Conservation (phyloP, 1,140 invertebrate species). For the Drosophila tristis region DNA sequence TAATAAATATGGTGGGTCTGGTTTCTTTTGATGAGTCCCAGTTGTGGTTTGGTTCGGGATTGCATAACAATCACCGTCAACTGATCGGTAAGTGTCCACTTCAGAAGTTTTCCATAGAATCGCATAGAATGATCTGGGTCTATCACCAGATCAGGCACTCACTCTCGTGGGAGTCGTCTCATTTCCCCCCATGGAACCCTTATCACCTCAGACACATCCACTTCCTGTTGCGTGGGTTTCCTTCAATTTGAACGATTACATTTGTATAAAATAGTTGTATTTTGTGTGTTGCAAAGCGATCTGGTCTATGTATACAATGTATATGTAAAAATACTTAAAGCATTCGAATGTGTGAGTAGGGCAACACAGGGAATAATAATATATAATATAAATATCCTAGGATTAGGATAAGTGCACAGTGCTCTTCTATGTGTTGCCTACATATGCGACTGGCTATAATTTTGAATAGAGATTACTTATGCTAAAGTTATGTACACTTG, state of each 20-base stretch:
- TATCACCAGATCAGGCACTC: slow-evolving; percentile 44
- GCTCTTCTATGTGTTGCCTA: slow-evolving; percentile 11
- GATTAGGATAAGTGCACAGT: slow-evolving; percentile 13
- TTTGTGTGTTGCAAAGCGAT: slow-evolving; percentile 33
- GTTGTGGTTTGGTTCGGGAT: slow-evolving; percentile 1
- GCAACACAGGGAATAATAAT: slow-evolving; percentile 18
- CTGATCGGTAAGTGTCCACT: slow-evolving; percentile 28
- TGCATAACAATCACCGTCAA: slow-evolving; percentile 20
- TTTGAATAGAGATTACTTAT: slow-evolving; percentile 21
- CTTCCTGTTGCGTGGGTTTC: slow-evolving; percentile 30
- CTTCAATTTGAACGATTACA: background rate
- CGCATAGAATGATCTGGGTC: background rate
- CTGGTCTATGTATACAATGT: slow-evolving; percentile 9
- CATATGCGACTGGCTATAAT: slow-evolving; percentile 2
- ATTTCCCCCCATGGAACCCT: slow-evolving; percentile 52
- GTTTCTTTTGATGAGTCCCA: slow-evolving; percentile 9
- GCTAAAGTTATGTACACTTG: slow-evolving; percentile 62
- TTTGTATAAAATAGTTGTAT: slow-evolving; percentile 38
- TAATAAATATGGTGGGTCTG: slow-evolving; percentile 37
- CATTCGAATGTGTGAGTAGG: slow-evolving; percentile 21
- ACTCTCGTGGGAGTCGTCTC: slow-evolving; percentile 50
- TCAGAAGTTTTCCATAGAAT: slow-evolving; percentile 26
- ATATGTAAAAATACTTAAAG: slow-evolving; percentile 29
- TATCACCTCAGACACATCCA: slow-evolving; percentile 39
- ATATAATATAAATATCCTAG: background rate